Base-by-base conservation (phyloP, 2,797 vertebrate species). In the Phyllotis vaccarum region DNA sequence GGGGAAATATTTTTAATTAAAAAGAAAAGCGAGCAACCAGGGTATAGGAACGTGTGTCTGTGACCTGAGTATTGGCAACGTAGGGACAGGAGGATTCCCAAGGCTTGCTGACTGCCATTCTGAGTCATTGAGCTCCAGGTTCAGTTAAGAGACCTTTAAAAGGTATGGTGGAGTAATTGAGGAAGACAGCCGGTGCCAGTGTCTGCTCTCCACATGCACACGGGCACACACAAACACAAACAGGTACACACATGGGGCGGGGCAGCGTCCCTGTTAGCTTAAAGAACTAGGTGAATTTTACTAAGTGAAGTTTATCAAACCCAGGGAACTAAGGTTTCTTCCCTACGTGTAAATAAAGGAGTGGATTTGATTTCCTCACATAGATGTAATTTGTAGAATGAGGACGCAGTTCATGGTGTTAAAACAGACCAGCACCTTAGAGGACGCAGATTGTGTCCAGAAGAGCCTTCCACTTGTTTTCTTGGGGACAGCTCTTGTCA, bases 271-370 rank as follows among this genome's bases (percentile, higher is more conserved):
- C 49, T 66, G 6, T 89, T 97, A 92, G 46, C 40, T 95, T 91
- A 85, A 88, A n/a, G 43, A 21, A 76, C 27, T 64, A 64, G 24
- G 7, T 93, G 89, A 75, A n/a, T 93, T 76, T 97, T 93, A 93
- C 64, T 68, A 72, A 34, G 79, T 95, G 27, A 78, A 85, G 56
- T 94, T 89, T 52, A 72, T 91, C 58, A 43, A 9, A 78, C 76
- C 40, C 34, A 80, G 91, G 79, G 92, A 93, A 90, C 70, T 66
- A 52, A 75, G 68, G 72, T 92, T 92, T 86, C 43, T 49, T 49
- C 83, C 24, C 58, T 72, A 54, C 40, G 56, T 7, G 52, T 87
- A 89, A 76, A 43, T 88, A 81, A 82, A 70, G 89, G 86, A 54
- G 13, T 6, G 4, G 19, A 83, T 95, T 78, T 86, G 29, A 60